Conservation (phyloP, 2,888 invertebrate genomes). For the Rhaphigaster nebulosa region DNA sequence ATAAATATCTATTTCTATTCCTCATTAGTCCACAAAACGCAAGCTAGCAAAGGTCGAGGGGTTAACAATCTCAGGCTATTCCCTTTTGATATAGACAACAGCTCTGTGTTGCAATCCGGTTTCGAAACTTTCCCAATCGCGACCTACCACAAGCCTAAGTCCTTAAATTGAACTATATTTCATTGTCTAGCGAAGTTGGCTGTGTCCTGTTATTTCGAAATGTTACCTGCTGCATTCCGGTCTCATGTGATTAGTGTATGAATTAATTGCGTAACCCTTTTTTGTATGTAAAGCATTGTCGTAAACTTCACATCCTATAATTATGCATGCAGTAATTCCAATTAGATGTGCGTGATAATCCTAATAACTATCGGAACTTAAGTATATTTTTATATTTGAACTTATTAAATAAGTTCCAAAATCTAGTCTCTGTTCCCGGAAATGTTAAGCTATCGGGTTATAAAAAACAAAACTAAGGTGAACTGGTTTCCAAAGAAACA, state of each 20-base stretch:
- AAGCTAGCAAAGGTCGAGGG: background rate
- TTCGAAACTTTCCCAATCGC: slow-evolving; percentile 20
- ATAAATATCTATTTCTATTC: background rate
- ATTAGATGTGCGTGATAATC: background rate
- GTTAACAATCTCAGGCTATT: slow-evolving; percentile 13
- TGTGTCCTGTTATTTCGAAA: slow-evolving; percentile 6
- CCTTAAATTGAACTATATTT: slow-evolving; percentile 30
- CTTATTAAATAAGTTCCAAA: no score
- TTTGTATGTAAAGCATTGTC: background rate
- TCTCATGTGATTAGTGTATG: background rate
- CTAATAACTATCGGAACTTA: background rate
- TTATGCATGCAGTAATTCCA: background rate
- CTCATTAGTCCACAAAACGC: background rate
- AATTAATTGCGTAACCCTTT: background rate
- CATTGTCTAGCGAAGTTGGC: background rate
- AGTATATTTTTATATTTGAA: no score
- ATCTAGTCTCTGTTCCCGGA: no score
- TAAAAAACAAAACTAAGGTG: no score
- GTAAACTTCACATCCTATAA: background rate
- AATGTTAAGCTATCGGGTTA: no score
- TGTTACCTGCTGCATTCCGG: background rate
- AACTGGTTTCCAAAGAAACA: no score
- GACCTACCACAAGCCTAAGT: background rate
- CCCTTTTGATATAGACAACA: slow-evolving; percentile 14
- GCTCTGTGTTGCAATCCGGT: background rate